Evolutionary conservation across 2,113 vertebrate species (phyloP), one percentile per base, ranked within the genome.

Genomic region (Poeciliopsis turrubarensis): DNA sequence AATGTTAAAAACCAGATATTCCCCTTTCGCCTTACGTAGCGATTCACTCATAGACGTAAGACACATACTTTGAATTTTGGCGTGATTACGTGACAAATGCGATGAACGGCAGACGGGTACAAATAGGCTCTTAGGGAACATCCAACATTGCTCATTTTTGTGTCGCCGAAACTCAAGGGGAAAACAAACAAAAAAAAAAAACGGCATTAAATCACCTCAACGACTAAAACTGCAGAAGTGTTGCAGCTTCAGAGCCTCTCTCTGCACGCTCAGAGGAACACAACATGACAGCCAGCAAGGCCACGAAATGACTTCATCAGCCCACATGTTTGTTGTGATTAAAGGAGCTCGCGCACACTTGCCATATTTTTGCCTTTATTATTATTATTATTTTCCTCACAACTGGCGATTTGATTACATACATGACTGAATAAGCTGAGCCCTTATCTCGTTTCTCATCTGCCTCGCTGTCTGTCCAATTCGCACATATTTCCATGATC

Each of bases 371-470:
- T 30, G 41, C 26, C 17, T 74, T 79, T 60, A 47, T 34, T 44
- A 73, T 47, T 44, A 73, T 47, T 51, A 17, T 69, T 66, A 29
- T 29, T 70, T 62, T 66, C 37, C 69, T 57, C 19, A 74, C 63
- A 78, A 64, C 19, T 62, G 47, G 32, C 84, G 76, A 84, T 89
- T 86, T 89, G 71, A 91, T 92, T 87, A 87, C 86, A 87, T 86
- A 80, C 83, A 87, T 75, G 77, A 84, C 60, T 89, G 85, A 85
- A 75, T 89, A 86, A 73, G 30, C 70, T 63, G 73, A 89, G 84
- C 63, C 63, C 73, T 82, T 83, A 78, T 78, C 80, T 39, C n/a
- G 62, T 77, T 90, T 85, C 72, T 87, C 69, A 86, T 91, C 79
- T 87, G 44, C 80, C 31, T 68, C 68, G 73, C 86, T 81, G 89